Percentiles rank a stretch among this genome's conserved stretches.
These are phyloP conservation scores for Catocala fraxini DNA, from an alignment of 2,888 invertebrate species.

Conservation along the genomic window DNA sequence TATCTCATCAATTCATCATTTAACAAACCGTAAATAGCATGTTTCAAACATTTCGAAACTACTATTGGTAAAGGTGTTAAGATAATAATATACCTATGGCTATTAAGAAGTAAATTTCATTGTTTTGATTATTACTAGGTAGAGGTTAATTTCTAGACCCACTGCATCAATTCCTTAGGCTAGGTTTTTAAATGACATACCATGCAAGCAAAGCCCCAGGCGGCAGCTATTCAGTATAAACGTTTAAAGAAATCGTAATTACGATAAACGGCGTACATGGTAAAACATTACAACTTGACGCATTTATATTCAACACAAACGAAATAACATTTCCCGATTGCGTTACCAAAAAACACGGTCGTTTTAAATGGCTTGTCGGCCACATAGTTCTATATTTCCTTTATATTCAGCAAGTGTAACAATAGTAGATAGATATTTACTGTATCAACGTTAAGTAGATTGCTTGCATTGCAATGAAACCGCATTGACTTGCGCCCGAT, in stretches of 20 bases:
- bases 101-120: too few species aligned
- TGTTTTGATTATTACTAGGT: too few species aligned
- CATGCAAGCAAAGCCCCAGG: too few species aligned
- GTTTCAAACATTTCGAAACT: too few species aligned
- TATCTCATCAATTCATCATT: too few species aligned
- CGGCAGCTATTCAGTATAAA: too few species aligned
- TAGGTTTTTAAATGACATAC: too few species aligned
- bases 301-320: neutral
- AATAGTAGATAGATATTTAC: constrained; percentile 17
- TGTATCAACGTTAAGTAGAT: neutral
- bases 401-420: constrained; percentile 13
- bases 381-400: constrained; percentile 9
- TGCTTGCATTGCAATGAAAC: constrained; percentile 3
- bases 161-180: too few species aligned
- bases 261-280: neutral
- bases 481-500: neutral
- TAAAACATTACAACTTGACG: neutral
- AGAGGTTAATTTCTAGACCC: too few species aligned
- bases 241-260: neutral
- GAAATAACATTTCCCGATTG: constrained; percentile 27
- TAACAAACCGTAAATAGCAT: too few species aligned
- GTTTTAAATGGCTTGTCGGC: constrained; percentile 5
- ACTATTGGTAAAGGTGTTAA: too few species aligned
- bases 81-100: too few species aligned
- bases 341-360: constrained; percentile 22